These are phyloP conservation scores for Dipus sagitta DNA, from an alignment of 2,797 vertebrate species.

Conservation along the genomic window DNA sequence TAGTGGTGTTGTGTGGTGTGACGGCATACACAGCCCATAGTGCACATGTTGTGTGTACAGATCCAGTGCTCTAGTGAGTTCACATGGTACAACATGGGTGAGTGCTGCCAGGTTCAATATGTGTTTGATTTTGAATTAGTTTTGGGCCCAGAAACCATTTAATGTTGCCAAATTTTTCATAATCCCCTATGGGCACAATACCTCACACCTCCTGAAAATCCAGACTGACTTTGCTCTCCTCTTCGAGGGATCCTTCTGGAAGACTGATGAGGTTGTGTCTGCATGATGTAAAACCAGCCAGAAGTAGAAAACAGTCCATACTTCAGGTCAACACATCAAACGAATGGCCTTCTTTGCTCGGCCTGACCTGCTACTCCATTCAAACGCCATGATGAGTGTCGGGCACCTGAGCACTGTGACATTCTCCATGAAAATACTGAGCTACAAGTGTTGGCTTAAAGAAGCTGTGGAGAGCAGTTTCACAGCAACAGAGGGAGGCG, in stretches of 20 bases:
- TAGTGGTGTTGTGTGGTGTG: too few relatives aligned
- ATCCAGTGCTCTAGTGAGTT: neutral
- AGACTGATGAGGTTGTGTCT: neutral
- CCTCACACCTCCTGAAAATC: neutral
- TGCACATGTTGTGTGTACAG: neutral
- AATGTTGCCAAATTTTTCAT: too few relatives aligned
- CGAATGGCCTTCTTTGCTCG: fast-evolving
- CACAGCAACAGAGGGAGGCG: neutral
- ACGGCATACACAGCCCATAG: neutral
- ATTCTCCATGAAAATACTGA: neutral
- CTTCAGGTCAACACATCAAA: neutral
- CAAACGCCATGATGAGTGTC: fast-evolving
- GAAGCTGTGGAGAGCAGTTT: neutral
- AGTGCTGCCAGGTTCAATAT: neutral
- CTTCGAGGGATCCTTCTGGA: neutral
- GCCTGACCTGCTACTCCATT: neutral
- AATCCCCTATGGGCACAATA: neutral
- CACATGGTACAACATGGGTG: fast-evolving
- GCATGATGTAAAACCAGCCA: neutral
- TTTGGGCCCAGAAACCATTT: neutral
- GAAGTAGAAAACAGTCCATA: neutral
- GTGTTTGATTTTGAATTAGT: neutral
- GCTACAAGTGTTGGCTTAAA: neutral
- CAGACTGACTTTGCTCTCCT: neutral
- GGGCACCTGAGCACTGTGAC: fast-evolving